Conservation (phyloP, 2,113 vertebrate species). For the Lophius piscatorius region DNA sequence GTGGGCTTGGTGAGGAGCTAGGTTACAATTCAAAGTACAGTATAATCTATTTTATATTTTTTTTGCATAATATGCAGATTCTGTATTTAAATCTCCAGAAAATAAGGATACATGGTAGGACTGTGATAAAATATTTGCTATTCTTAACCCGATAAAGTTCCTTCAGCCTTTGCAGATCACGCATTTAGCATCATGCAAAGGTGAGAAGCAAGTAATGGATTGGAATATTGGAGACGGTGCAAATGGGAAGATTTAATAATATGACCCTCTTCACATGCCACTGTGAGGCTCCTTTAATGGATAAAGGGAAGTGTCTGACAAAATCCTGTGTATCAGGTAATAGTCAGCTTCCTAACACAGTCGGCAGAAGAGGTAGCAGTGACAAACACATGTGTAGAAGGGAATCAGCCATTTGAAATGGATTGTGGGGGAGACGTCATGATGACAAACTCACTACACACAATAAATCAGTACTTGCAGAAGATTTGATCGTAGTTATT, state of each 20-base stretch:
- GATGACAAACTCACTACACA: background rate
- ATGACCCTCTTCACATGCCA: background rate
- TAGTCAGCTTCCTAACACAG: background rate
- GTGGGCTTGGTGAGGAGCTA: background rate
- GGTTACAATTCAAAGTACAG: too few relatives aligned
- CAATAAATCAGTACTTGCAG: background rate
- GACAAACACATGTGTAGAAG: background rate
- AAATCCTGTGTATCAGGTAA: background rate
- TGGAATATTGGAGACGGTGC: too few relatives aligned
- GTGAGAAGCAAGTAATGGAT: too few relatives aligned
- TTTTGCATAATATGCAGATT: conserved; percentile 4
- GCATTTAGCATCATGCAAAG: too few relatives aligned
- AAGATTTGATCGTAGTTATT: background rate
- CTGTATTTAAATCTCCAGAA: background rate
- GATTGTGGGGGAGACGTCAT: background rate
- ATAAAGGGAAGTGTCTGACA: too few relatives aligned
- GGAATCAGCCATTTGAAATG: background rate
- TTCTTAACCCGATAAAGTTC: too few relatives aligned
- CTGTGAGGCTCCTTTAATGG: too few relatives aligned
- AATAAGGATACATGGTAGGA: too few relatives aligned
- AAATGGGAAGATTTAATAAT: background rate
- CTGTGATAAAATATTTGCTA: too few relatives aligned
- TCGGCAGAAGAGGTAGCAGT: too few relatives aligned
- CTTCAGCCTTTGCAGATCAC: too few relatives aligned
- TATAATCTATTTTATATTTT: too few relatives aligned